Percentiles rank a stretch among this genome's conserved stretches.
Evolutionary conservation across 2,888 invertebrate species (phyloP).

Genomic region (Spilosoma lubricipeda): DNA sequence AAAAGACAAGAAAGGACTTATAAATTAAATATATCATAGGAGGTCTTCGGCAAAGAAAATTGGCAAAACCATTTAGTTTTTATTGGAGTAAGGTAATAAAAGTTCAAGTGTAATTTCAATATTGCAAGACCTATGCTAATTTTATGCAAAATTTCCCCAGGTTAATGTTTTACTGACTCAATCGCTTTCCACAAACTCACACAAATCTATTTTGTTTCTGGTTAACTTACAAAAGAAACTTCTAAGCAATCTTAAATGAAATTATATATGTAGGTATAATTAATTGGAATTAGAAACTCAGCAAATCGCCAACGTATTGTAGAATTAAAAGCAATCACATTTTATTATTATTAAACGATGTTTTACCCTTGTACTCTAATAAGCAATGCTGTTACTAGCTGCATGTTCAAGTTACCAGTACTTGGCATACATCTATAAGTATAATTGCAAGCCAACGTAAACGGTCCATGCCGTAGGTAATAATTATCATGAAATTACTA

Average conservation of each 20-base stretch:
- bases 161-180: background rate
- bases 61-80: no score
- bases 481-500: slow-evolving; percentile 3
- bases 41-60: no score
- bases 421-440: slow-evolving; percentile 52
- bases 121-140: slow-evolving; percentile 1
- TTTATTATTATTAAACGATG: background rate
- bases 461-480: slow-evolving; percentile 13
- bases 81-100: background rate
- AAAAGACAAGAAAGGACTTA: no score
- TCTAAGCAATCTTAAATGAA: background rate
- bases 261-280: background rate
- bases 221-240: background rate
- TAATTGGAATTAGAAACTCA: no score
- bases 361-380: background rate
- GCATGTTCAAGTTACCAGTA: slow-evolving; percentile 6
- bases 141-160: background rate
- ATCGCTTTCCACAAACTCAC: background rate
- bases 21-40: no score
- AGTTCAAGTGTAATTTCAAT: background rate
- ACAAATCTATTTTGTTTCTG: background rate
- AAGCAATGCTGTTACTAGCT: background rate
- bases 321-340: background rate
- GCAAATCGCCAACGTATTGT: background rate
- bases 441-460: slow-evolving; percentile 23